These are phyloP conservation scores for Pelvicachromis taeniatus DNA, from an alignment of 2,113 vertebrate species.

Conservation along the genomic window DNA sequence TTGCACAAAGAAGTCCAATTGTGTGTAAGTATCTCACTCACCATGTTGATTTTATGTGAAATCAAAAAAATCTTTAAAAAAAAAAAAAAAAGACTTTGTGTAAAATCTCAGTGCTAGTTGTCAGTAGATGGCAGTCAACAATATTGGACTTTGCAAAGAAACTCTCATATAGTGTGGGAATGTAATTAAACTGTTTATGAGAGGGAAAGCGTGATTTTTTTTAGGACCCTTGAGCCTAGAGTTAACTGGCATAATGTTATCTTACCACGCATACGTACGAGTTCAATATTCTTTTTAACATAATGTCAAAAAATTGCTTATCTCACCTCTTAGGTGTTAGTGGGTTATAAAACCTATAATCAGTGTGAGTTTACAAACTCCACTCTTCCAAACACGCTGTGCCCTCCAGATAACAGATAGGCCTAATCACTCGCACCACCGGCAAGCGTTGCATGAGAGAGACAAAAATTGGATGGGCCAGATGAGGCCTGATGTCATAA, in stretches of 20 bases:
- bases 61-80: not conserved
- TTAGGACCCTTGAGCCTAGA: too few species aligned
- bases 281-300: too few species aligned
- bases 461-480: too few species aligned
- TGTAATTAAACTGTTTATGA: too few species aligned
- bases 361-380: too few species aligned
- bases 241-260: too few species aligned
- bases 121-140: not conserved
- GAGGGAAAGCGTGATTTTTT: too few species aligned
- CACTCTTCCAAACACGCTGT: too few species aligned
- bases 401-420: not conserved
- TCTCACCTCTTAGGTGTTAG: not conserved
- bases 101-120: not conserved
- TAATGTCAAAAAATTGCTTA: too few species aligned
- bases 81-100: not conserved
- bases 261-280: too few species aligned
- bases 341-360: not conserved
- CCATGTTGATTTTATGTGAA: not conserved
- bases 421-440: not conserved
- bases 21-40: not conserved
- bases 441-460: not conserved
- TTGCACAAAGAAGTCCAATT: rapidly evolving
- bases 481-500: not conserved
- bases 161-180: too few species aligned
- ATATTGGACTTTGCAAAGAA: too few species aligned